phyloP scores from a whole-genome alignment of 2,888 invertebrate species.

The Copidosoma aretas region DNA sequence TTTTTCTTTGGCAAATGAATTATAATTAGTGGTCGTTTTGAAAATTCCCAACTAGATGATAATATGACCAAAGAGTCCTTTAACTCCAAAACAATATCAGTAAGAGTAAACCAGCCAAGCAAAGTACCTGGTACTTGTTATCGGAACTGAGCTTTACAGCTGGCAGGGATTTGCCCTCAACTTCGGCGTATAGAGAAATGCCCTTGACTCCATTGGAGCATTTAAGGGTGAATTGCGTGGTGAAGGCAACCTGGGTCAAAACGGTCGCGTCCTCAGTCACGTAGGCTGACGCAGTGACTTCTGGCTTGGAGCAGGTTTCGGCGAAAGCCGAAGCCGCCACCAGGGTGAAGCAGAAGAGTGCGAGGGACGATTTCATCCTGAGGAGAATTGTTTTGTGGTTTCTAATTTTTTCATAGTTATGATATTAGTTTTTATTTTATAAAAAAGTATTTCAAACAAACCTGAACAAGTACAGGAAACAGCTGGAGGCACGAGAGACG shows the following conservation, averaged over 20 bases:
- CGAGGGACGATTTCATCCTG: slow-evolving; percentile 40
- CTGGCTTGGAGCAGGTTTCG: slow-evolving; percentile 68
- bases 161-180: slow-evolving; percentile 84
- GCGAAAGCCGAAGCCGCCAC: slow-evolving; percentile 44
- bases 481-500: too few relatives aligned
- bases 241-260: slow-evolving; percentile 87
- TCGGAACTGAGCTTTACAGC: slow-evolving; percentile 78
- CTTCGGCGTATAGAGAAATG: slow-evolving; percentile 86
- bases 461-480: neutral
- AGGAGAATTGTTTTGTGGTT: neutral
- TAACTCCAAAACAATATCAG: slow-evolving; percentile 1
- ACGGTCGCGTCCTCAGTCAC: slow-evolving; percentile 93
- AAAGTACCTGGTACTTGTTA: slow-evolving; percentile 80
- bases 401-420: neutral
- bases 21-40: too few relatives aligned
- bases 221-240: slow-evolving; percentile 86
- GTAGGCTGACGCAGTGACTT: slow-evolving; percentile 80
- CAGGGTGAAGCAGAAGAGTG: slow-evolving; percentile 31
- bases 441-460: neutral
- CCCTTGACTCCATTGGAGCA: slow-evolving; percentile 75
- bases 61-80: too few relatives aligned
- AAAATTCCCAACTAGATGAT: neutral
- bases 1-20: too few relatives aligned
- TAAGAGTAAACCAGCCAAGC: too few relatives aligned
- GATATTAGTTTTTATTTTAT: neutral